Evolutionary conservation across 2,797 vertebrate species (phyloP).

Genomic region (Cirrhinus mrigala): DNA sequence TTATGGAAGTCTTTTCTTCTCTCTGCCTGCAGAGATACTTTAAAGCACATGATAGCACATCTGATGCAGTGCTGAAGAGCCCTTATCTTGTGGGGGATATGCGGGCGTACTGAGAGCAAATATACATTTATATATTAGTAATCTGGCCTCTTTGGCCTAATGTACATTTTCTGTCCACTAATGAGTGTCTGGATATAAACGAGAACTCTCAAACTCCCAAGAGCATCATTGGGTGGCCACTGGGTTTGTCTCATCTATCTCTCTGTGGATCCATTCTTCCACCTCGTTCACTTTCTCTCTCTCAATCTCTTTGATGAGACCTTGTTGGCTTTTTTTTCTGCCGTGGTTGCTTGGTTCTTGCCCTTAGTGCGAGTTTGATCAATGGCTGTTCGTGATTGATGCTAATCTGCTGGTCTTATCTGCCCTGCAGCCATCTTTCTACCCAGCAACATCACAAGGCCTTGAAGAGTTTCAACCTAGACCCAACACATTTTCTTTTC

Average conservation of each 20-base stretch:
- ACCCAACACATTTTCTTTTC: slow-evolving; percentile 1
- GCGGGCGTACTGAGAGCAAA: slow-evolving; percentile 38
- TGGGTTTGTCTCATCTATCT: slow-evolving; percentile 22
- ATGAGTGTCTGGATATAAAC: slow-evolving; percentile 49
- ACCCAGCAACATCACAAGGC: slow-evolving; percentile 11
- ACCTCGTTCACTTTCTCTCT: slow-evolving; percentile 20
- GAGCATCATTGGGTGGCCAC: slow-evolving; percentile 30
- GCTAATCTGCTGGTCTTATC: slow-evolving; percentile 60
- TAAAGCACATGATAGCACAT: slow-evolving; percentile 46
- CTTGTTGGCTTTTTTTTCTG: slow-evolving; percentile 46
- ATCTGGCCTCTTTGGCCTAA: slow-evolving; percentile 40
- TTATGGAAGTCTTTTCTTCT: slow-evolving; percentile 39
- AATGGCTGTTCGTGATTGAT: slow-evolving; percentile 52
- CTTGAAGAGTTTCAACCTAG: slow-evolving; percentile 23
- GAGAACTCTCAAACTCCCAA: slow-evolving; percentile 39
- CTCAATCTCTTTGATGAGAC: slow-evolving; percentile 44
- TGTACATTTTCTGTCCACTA: slow-evolving; percentile 53
- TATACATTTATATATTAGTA: slow-evolving; percentile 32
- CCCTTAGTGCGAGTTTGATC: slow-evolving; percentile 50
- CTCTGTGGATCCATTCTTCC: slow-evolving; percentile 3
- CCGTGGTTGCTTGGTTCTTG: slow-evolving; percentile 38
- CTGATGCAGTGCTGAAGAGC: slow-evolving; percentile 48
- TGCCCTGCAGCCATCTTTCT: slow-evolving; percentile 40
- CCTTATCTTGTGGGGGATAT: slow-evolving; percentile 46
- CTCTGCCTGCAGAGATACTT: slow-evolving; percentile 40